Evolutionary conservation across 2,113 vertebrate species (phyloP).

Genomic region (Dolichallabes microphthalmus): DNA sequence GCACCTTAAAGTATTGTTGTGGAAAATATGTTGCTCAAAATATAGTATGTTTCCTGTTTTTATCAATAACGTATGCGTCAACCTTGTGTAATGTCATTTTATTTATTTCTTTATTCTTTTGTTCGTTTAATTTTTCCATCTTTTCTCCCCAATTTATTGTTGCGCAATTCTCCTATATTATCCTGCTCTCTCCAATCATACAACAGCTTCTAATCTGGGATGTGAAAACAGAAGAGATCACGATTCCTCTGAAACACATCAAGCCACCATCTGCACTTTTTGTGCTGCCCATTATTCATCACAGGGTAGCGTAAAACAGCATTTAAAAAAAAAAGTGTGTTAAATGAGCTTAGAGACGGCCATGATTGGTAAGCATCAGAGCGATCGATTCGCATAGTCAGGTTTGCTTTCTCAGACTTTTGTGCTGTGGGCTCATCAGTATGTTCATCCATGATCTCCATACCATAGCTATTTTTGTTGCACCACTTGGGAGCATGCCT

Average conservation of each 20-base stretch:
- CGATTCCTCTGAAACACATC: neutral
- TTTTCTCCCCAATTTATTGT: neutral
- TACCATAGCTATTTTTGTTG: neutral
- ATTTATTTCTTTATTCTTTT: no score
- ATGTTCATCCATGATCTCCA: neutral
- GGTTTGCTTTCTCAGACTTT: neutral
- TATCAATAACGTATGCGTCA: no score
- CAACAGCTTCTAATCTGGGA: neutral
- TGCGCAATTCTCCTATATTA: neutral
- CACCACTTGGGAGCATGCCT: neutral
- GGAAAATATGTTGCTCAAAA: no score
- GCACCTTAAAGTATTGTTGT: no score
- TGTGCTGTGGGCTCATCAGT: no score
- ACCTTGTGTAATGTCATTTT: no score
- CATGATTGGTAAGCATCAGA: neutral
- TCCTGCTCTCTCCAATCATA: neutral
- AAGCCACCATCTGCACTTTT: neutral
- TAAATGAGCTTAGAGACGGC: neutral
- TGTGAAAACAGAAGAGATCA: neutral
- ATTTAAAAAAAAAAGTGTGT: neutral
- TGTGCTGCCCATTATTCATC: neutral
- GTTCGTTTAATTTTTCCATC: no score
- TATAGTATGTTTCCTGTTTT: no score
- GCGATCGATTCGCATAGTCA: neutral
- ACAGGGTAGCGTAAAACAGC: neutral